A percentile compares a stretch with the other conserved stretches of the same genome.
Conservation (phyloP, 2,888 invertebrate genomes). For the Teleiodes luculella region DNA sequence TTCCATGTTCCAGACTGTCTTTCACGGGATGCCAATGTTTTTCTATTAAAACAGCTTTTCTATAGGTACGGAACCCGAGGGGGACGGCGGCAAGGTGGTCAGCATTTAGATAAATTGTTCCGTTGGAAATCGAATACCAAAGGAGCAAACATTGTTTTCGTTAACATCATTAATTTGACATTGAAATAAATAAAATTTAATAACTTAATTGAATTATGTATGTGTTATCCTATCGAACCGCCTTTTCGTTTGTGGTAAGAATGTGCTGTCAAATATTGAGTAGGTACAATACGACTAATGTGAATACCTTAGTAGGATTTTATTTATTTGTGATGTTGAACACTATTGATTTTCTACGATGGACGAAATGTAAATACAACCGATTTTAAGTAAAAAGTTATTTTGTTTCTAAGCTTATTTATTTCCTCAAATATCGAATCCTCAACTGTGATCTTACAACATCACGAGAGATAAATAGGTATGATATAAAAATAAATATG, state of each 20-base stretch:
- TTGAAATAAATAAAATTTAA: conserved; percentile 56
- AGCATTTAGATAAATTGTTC: conserved; percentile 60
- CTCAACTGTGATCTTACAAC: conserved; percentile 24
- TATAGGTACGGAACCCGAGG: conserved; percentile 21
- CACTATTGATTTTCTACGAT: conserved; percentile 77
- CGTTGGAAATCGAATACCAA: conserved; percentile 58
- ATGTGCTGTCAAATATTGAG: conserved; percentile 69
- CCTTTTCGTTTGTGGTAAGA: conserved; percentile 71
- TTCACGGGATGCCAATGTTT: conserved; percentile 47
- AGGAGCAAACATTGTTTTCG: conserved; percentile 52
- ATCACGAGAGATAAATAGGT: conserved; percentile 41
- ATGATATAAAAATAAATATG: conserved; percentile 49
- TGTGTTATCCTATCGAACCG: conserved; percentile 62
- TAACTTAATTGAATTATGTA: too few relatives aligned
- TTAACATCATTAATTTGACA: conserved; percentile 47
- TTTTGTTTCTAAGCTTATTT: conserved; percentile 75
- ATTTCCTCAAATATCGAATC: conserved; percentile 48
- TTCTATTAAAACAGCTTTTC: conserved; percentile 15
- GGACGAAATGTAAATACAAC: conserved; percentile 79
- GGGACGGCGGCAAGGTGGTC: conserved; percentile 42
- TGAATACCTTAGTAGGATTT: conserved; percentile 77
- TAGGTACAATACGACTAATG: conserved; percentile 69
- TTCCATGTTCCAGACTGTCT: conserved; percentile 44
- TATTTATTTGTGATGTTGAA: conserved; percentile 79
- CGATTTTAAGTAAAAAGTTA: conserved; percentile 78